A percentile compares a stretch with the other conserved stretches of the same genome.
These are phyloP conservation scores for Hiodon alosoides DNA, from an alignment of 2,113 vertebrate genomes.

Conservation along the genomic window DNA sequence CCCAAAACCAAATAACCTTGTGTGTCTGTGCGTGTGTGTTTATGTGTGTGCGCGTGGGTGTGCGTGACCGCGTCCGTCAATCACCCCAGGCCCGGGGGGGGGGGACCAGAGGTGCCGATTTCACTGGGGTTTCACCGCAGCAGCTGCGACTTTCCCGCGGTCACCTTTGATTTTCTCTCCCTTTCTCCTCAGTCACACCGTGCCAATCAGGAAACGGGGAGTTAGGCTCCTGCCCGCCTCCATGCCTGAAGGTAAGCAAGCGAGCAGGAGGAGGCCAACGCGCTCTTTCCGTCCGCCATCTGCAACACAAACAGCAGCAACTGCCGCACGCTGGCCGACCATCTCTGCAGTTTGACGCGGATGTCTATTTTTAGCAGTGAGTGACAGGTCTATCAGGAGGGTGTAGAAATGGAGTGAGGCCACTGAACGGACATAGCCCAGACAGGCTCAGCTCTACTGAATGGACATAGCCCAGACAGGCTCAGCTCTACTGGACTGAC, in stretches of 20 bases:
- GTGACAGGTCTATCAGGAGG: constrained; percentile 30
- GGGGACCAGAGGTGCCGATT: neutral
- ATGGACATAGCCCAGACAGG: neutral
- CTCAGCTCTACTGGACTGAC: neutral
- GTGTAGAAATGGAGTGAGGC: constrained; percentile 19
- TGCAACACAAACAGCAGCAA: neutral
- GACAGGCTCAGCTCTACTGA: neutral
- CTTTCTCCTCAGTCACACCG: neutral
- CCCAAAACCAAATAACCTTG: too few species aligned
- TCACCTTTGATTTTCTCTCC: constrained; percentile 4
- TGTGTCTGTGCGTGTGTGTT: neutral
- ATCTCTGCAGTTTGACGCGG: constrained; percentile 13
- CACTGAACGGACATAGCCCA: neutral
- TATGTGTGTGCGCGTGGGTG: neutral
- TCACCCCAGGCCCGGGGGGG: too few species aligned
- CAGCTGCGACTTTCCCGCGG: neutral
- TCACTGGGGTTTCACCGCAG: neutral
- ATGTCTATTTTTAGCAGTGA: constrained; percentile 37
- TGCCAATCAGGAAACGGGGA: neutral
- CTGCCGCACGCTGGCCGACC: neutral
- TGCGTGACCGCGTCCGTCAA: too few species aligned
- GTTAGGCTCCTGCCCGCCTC: neutral
- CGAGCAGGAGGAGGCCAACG: neutral
- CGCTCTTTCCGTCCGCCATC: constrained; percentile 1
- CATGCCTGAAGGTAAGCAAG: neutral